phyloP scores from a whole-genome alignment of 2,113 vertebrate species.

The Melanerpes aurifrons region DNA sequence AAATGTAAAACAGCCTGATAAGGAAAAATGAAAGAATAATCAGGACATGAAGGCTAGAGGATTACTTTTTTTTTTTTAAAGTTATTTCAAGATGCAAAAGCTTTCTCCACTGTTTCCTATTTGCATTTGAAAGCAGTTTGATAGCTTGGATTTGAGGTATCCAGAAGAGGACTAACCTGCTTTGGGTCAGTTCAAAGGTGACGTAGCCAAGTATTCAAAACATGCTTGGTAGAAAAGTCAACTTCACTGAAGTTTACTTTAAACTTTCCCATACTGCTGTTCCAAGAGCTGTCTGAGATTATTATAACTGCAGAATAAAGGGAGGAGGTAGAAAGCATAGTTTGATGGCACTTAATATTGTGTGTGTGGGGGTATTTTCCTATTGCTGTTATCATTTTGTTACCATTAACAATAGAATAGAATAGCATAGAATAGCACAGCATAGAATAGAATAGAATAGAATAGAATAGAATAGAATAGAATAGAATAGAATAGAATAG shows the following conservation, averaged over 20 bases:
- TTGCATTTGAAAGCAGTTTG: not conserved
- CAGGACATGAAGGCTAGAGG: not conserved
- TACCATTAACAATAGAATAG: not conserved
- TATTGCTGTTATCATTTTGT: too few relatives aligned
- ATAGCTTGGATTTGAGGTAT: not conserved
- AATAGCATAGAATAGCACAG: too few relatives aligned
- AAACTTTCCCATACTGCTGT: not conserved
- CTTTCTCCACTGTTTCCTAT: not conserved
- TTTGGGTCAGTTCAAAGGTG: constrained; percentile 16
- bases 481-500: too few relatives aligned
- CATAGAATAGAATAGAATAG: too few relatives aligned
- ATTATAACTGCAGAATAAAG: not conserved
- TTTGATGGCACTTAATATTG: not conserved
- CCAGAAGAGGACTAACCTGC: not conserved
- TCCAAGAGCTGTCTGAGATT: not conserved
- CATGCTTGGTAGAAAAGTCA: not conserved
- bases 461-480: too few relatives aligned
- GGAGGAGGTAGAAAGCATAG: not conserved
- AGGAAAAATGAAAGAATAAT: constrained; percentile 10
- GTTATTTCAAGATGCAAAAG: not conserved
- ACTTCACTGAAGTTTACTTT: not conserved
- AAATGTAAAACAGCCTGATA: constrained; percentile 1
- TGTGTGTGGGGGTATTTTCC: not conserved
- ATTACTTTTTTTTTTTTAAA: not conserved
- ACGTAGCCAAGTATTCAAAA: not conserved